Percentiles rank a stretch among this genome's conserved stretches.
Conservation (phyloP, 2,888 invertebrate species). For the Xanthorhoe designata region DNA sequence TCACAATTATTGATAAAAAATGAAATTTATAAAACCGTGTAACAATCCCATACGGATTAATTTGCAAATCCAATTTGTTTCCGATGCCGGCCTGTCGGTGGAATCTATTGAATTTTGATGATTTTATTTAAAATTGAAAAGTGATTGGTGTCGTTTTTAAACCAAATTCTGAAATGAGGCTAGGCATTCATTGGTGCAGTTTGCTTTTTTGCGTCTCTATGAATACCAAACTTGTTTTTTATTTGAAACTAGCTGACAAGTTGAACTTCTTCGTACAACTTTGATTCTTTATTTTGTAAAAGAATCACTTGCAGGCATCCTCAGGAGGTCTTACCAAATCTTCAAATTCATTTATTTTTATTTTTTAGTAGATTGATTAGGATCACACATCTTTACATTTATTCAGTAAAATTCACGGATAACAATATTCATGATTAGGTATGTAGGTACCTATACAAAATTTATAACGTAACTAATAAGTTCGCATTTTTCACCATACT, state of each 20-base stretch:
- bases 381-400: no score
- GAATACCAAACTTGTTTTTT: not conserved
- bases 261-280: no score
- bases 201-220: not conserved
- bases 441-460: no score
- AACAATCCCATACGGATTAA: conserved; percentile 57
- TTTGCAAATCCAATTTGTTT: conserved; percentile 65
- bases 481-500: no score
- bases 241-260: not conserved
- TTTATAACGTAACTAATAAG: no score
- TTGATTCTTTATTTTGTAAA: no score
- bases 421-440: no score
- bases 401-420: no score
- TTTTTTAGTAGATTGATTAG: no score
- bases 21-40: conserved; percentile 45
- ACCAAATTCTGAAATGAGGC: conserved; percentile 18
- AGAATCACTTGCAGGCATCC: no score
- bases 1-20: conserved; percentile 52
- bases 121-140: conserved; percentile 48
- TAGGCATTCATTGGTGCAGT: not conserved
- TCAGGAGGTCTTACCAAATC: no score
- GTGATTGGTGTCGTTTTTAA: conserved; percentile 33
- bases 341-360: no score
- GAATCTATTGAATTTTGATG: conserved; percentile 62
- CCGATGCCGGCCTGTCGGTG: conserved; percentile 57